Base-by-base conservation (phyloP, 2,113 vertebrate genomes). In the Plecturocebus donacophilus region DNA sequence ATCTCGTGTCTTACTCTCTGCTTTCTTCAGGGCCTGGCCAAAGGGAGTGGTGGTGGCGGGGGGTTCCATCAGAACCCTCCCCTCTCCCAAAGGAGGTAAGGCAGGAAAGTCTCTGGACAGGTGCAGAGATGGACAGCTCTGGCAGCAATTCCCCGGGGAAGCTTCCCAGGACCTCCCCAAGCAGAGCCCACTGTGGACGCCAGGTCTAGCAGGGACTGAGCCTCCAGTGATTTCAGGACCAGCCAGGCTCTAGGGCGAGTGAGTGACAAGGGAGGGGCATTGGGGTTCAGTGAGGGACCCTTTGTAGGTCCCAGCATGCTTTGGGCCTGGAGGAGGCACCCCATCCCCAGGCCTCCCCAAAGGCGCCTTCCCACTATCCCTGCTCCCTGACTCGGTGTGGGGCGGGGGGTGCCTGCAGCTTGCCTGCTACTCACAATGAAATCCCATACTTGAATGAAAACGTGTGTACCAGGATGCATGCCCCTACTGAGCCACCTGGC, bases 1-100 rank as follows among this genome's bases (percentile, higher is more conserved):
- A 4, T 19, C 35, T 19, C 1, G 17, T 32, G 14, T 35, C 49
- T 19, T 40, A 21, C 49, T 71, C 16, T 27, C 80, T 7, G 12
- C 4, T 8, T 54, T 52, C 49, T 27, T 9, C 3, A n/a, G 16
- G 21, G 49, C 45, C 19, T 56, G 25, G 64, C 66, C 25, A 20
- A 13, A 35, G 61, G 2, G 14, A n/a, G 12, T 2, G 25, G 30
- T 4, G 14, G 5, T 6, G 10, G 20, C 8, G 0, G 40, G 19
- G 25, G 4, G 11, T 40, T 56, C n/a, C 42, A 87, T 25, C 21
- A 83, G 87, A 40, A 77, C 17, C 4, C 1, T 25, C 27, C n/a
- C 16, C 8, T 40, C 32, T 47, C 27, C 49, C 49, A 32, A 20
- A 90, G 38, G 42, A 64, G 42, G n/a, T 30, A 13, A 49, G 64